Base-by-base conservation (phyloP, 1,140 invertebrate genomes). In the Penaeus indicus region DNA sequence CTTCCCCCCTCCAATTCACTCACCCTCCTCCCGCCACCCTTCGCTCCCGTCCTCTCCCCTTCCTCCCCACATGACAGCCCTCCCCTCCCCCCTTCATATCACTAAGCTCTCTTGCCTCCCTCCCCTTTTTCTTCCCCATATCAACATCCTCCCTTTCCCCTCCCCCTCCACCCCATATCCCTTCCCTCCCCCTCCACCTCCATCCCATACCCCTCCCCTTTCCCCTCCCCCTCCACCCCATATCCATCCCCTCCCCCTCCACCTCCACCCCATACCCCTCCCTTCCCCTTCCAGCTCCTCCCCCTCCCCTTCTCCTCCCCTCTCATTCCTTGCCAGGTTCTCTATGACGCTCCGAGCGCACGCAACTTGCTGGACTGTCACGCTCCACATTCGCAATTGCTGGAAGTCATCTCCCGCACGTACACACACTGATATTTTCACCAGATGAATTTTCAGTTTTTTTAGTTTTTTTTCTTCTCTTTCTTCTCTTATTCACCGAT, bases 251-350 rank as follows among this genome's bases (percentile, higher is more conserved):
- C 32, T 75, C 64, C 38, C 22, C 64, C 84, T 77, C 21, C n/a
- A 21, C 27, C 69, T 25, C 67, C 47, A 60, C 84, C 75, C 84
- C 69, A 63, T 85, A 19, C 32, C 84, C 60, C 84, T 27, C 81
- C 27, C 81, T 27, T 27, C 22, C 81, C 60, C 22, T 85, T 47
- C 60, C 64, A 60, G 27, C 64, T 25, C 63, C 54, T 27, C n/a
- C 38, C n/a, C 38, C 25, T 75, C 25, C 38, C 69, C 38, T 38
- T 10, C 72, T 11, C 7, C 42, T 32, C 72, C 27, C 72, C n/a
- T 75, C 27, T 25, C 54, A 13, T 75, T 38, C 72, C 72, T 27
- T 75, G 27, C 21, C 5, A 27, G 38, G 19, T 27, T 75, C 19
- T 27, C 42, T 75, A 18, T 10, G 27, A 32, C n/a, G 42, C 22